Percentiles rank a stretch among this genome's conserved stretches.
phyloP scores from a whole-genome alignment of 2,797 vertebrate genomes.

The Mus minutoides region DNA sequence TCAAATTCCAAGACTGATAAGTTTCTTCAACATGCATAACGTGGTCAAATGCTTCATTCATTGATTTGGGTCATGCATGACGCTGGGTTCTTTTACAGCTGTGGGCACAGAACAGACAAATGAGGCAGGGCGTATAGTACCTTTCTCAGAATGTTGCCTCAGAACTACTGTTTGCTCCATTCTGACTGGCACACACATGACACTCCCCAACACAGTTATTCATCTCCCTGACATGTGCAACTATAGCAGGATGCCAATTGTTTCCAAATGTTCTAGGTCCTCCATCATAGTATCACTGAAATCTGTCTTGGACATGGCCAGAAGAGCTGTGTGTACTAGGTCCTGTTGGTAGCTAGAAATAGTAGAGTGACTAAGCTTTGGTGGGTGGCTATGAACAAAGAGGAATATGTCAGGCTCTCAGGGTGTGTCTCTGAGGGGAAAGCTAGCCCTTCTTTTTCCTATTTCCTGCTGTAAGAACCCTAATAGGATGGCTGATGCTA shows the following conservation, averaged over 20 bases:
- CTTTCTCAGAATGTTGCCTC: neutral
- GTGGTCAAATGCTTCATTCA: neutral
- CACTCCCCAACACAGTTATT: neutral
- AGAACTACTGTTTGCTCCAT: neutral
- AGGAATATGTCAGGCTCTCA: neutral
- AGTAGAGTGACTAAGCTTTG: neutral
- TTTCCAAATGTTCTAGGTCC: neutral
- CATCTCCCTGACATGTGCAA: neutral
- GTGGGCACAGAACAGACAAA: neutral
- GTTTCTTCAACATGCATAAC: neutral
- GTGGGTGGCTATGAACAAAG: neutral
- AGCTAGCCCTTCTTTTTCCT: neutral
- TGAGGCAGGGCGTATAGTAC: neutral
- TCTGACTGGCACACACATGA: neutral
- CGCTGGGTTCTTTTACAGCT: neutral
- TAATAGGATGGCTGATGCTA: neutral
- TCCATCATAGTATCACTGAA: neutral
- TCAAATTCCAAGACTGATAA: slow-evolving; percentile 32
- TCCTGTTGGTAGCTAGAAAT: neutral
- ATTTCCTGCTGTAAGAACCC: neutral
- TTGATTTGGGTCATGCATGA: neutral
- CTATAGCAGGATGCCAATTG: neutral
- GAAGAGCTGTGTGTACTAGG: neutral
- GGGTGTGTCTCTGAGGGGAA: neutral
- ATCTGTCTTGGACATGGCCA: neutral